phyloP scores from a whole-genome alignment of 2,797 vertebrate genomes.

The Cryptoblepharus egeriae region DNA sequence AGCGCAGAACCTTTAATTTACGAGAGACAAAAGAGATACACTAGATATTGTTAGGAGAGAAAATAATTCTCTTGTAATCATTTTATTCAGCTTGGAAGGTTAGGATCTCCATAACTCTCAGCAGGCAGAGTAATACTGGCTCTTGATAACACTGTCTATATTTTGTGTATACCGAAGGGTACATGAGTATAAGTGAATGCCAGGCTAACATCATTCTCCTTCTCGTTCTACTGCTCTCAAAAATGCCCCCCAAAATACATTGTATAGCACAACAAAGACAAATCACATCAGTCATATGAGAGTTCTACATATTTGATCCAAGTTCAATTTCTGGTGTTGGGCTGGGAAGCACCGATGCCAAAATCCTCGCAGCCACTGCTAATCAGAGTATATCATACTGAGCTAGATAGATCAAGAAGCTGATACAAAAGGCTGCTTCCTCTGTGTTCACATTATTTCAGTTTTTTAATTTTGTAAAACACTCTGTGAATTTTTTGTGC shows the following conservation, averaged over 20 bases:
- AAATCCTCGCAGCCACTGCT: too few species aligned
- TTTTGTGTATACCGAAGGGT: conserved; percentile 64
- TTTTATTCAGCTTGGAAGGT: conserved; percentile 68
- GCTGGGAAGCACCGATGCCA: too few species aligned
- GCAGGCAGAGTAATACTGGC: conserved; percentile 62
- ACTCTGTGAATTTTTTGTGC: too few species aligned
- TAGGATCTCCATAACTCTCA: conserved; percentile 73
- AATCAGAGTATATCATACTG: too few species aligned
- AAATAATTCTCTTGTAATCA: conserved; percentile 70
- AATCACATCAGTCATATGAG: neutral
- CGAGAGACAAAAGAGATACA: conserved; percentile 68
- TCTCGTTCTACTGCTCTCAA: conserved; percentile 43
- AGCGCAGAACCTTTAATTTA: conserved; percentile 68
- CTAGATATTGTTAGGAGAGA: conserved; percentile 72
- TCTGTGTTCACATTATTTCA: too few species aligned
- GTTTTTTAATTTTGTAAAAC: too few species aligned
- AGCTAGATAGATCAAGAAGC: too few species aligned
- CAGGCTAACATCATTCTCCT: conserved; percentile 45
- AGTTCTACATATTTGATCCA: too few species aligned
- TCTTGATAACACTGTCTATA: conserved; percentile 62
- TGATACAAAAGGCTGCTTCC: too few species aligned
- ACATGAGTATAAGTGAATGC: conserved; percentile 64
- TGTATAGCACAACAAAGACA: conserved; percentile 17
- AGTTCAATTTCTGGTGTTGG: neutral
- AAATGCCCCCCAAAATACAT: conserved; percentile 26